A percentile compares a stretch with the other conserved stretches of the same genome.
Evolutionary conservation across 2,113 vertebrate species (phyloP).

Genomic region (Pogonocichla stellata): DNA sequence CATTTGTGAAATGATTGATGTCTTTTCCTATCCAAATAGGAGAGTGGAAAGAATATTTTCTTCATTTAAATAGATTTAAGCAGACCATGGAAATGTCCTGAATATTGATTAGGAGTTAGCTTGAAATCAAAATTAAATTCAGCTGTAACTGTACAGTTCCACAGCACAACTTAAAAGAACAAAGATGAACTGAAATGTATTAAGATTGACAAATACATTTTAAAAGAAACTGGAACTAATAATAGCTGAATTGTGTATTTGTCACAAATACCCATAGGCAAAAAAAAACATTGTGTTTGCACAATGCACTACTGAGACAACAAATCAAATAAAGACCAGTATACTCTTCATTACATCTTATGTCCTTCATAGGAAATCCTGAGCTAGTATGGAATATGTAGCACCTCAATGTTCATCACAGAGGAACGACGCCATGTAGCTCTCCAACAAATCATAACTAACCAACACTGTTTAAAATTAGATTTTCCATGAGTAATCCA

Average conservation of each 20-base stretch:
- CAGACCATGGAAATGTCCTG: not conserved
- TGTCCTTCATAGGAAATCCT: not conserved
- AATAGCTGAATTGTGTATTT: not conserved
- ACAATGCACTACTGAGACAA: not conserved
- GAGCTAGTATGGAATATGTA: not conserved
- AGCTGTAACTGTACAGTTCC: not conserved
- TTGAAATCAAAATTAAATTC: conserved; percentile 24
- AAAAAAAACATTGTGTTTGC: not conserved
- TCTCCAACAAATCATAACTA: conserved; percentile 2
- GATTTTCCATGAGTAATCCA: conserved; percentile 45
- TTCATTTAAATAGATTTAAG: not conserved
- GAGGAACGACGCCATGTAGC: not conserved
- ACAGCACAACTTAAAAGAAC: not conserved
- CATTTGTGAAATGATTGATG: not conserved
- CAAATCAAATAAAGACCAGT: not conserved
- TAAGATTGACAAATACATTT: not conserved
- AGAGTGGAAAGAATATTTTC: conserved; percentile 17
- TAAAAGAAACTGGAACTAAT: not conserved
- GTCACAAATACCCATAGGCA: not conserved
- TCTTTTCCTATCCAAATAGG: not conserved
- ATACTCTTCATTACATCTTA: not conserved
- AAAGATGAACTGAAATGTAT: not conserved
- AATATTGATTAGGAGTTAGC: not conserved
- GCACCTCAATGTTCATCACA: not conserved
- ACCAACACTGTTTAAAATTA: conserved; percentile 44